Conservation (phyloP, 1,140 invertebrate species). For the Gyrodactylus salaris region DNA sequence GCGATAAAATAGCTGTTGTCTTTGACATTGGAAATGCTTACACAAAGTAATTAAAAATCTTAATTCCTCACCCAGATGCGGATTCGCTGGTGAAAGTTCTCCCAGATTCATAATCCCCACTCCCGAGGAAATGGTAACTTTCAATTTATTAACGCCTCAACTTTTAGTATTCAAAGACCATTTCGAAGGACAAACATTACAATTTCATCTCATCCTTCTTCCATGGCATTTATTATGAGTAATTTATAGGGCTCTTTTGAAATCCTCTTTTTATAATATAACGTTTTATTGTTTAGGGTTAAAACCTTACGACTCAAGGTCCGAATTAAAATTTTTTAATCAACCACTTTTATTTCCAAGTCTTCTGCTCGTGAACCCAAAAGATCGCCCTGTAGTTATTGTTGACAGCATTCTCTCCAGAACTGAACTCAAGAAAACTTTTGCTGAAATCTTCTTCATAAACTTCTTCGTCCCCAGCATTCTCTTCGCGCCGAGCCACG, state of each 20-base stretch:
- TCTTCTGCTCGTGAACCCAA: constrained; percentile 52
- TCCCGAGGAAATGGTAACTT: constrained; percentile 30
- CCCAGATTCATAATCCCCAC: constrained; percentile 52
- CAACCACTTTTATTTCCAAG: constrained; percentile 21
- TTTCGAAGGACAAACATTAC: constrained; percentile 33
- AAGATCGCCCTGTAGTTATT: constrained; percentile 53
- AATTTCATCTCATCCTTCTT: constrained; percentile 54
- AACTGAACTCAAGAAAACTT: constrained; percentile 39
- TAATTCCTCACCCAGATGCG: constrained; percentile 38
- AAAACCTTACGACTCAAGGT: background rate
- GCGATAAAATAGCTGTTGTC: constrained; percentile 51
- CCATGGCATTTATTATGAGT: constrained; percentile 54
- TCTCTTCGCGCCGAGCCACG: constrained; percentile 37
- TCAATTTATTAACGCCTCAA: background rate
- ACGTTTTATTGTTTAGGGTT: constrained; percentile 4
- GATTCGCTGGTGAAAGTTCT: constrained; percentile 48
- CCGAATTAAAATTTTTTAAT: background rate
- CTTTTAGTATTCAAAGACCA: constrained; percentile 14
- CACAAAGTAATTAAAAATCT: constrained; percentile 38
- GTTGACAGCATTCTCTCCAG: constrained; percentile 53
- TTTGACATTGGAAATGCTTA: constrained; percentile 60
- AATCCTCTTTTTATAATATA: background rate
- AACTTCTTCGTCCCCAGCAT: constrained; percentile 37
- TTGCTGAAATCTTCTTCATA: constrained; percentile 56
- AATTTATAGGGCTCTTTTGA: constrained; percentile 11